Evolutionary conservation across 2,113 vertebrate genomes (phyloP), one percentile per base, ranked within the genome.

Genomic region (Carlito syrichta): DNA sequence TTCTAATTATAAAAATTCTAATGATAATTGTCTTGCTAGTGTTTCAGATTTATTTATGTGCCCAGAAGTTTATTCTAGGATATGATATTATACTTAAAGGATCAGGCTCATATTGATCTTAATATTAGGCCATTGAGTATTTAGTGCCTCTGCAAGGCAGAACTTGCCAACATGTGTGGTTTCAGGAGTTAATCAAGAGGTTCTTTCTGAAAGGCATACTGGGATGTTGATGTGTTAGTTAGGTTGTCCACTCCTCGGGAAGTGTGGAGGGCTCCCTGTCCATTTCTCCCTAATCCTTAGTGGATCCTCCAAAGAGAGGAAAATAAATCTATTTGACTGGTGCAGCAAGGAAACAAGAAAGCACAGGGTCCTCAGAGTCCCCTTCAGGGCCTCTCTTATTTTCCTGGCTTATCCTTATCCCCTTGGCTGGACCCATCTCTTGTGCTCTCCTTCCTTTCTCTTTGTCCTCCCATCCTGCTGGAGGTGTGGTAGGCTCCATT

Each of bases 1-100:
- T 88, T 77, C 40, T 60, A 63, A 94, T 86, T 66, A 79, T 86
- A 77, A 89, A 95, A 87, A 90, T 54, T 81, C 40, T 77, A 94
- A 56, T 74, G 84, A n/a, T 82, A 93, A 71, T 71, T 84, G 38
- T 62, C 95, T 68, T 76, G 23, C 45, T 90, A 85, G 69, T 48
- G 25, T 87, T 88, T 93, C 52, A 56, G 22, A 86, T 92, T 86
- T 91, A 92, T 89, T 89, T 50, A 25, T 52, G 69, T 81, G 43
- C 35, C 76, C 45, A 25, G 45, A 66, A 87, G n/a, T 87, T 76
- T 94, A 89, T 69, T 85, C 54, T 79, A 66, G 54, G 58, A 86
- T 4, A 38, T 68, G n/a, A 77, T 66, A 85, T 32, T 84, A 45
- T 56, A 58, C n/a, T 32, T 63, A 77, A 77, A 82, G n/a, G n/a